Evolutionary conservation across 2,888 invertebrate genomes (phyloP), one percentile per base, ranked within the genome.

Genomic region (Prenolepis imparis): DNA sequence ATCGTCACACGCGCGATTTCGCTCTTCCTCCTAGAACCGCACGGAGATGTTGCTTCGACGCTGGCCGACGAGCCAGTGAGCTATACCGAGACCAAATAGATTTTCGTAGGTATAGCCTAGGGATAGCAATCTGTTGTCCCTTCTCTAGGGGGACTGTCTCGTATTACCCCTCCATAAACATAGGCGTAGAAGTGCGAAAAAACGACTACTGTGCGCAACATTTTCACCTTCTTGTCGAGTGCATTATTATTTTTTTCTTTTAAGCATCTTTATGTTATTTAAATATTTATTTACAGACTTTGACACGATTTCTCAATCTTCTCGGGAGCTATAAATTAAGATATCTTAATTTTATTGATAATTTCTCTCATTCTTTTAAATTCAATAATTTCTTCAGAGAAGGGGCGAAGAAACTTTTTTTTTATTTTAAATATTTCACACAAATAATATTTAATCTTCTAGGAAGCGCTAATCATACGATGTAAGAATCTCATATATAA

Each of bases 91-190:
- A n/a, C n/a, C n/a, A n/a, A 93, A 92, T 93, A 92, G 92, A 91
- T 91, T 93, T 92, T 92, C 90, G 92, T 93, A 94, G 94, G 94
- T 94, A 94, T 90, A 88, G 84, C 86, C 87, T 90, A 91, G 91
- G 92, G 92, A 91, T 88, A 91, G 92, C 44, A 21, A 12, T 39
- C 77, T 44, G 32, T 39, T 78, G 21, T 61, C 59, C 86, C 86
- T 88, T 87, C 84, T 78, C 70, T 61, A 57, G 41, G 41, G 81
- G 83, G 74, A 75, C 88, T 74, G 90, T 91, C 92, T 93, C 93
- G 90, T 91, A 92, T 93, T 93, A 92, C 93, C 92, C 92, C 92
- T 83, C 91, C 87, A 86, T 92, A 91, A 93, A 92, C 93, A 92
- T 91, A 90, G 93, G 92, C 92, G 92, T 92, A 92, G 92, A 89